These are phyloP conservation scores for Chaetorhynchus papuensis DNA, from an alignment of 2,113 vertebrate species.

Conservation along the genomic window DNA sequence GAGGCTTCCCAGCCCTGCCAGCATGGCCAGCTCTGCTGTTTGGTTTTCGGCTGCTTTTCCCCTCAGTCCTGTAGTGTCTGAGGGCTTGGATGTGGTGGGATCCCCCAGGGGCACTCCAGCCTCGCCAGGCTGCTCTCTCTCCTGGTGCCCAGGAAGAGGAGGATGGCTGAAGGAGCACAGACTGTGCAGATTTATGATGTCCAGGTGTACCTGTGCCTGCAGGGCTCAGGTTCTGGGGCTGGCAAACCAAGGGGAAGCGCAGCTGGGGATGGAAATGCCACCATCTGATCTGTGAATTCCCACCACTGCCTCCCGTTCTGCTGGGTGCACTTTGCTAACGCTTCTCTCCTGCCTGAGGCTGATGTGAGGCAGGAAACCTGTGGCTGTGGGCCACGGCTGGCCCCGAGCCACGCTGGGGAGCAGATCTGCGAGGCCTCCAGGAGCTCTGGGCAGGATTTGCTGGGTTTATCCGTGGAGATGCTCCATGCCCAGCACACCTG, in stretches of 20 bases:
- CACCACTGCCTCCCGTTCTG: background rate
- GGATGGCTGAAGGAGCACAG: background rate
- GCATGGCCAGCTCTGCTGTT: background rate
- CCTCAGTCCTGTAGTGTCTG: too few species aligned
- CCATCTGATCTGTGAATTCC: background rate
- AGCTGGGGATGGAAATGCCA: background rate
- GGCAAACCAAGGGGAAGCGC: background rate
- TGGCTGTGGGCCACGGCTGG: background rate
- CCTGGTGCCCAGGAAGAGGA: background rate
- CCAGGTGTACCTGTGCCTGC: background rate
- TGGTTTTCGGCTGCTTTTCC: background rate
- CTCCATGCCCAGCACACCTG: rapidly evolving
- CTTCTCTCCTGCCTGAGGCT: background rate
- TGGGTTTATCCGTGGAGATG: background rate
- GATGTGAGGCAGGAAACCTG: background rate
- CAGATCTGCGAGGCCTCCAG: background rate
- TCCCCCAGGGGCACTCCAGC: background rate
- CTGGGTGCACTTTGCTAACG: background rate
- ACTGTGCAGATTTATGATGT: background rate
- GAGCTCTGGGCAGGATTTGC: background rate
- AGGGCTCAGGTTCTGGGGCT: background rate
- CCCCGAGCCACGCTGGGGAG: background rate
- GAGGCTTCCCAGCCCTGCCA: background rate
- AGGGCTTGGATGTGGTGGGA: background rate
- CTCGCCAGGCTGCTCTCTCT: background rate